Conservation (phyloP, 2,888 invertebrate species). For the Folsomia candida region DNA sequence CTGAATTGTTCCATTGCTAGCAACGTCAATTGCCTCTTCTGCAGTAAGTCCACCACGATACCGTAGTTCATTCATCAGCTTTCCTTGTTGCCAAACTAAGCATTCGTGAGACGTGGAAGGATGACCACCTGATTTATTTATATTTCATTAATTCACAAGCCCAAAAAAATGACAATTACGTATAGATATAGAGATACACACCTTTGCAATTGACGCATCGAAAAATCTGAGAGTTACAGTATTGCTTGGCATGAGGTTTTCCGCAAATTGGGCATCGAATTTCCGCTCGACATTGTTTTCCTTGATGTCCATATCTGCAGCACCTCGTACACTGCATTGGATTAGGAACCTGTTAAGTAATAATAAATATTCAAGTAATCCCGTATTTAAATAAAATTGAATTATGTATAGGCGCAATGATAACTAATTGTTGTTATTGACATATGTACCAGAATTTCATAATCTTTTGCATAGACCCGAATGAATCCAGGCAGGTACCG, state of each 20-base stretch:
- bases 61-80: slow-evolving; percentile 41
- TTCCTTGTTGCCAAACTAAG: slow-evolving; percentile 41
- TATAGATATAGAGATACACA: too few species aligned
- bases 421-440: too few species aligned
- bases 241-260: slow-evolving; percentile 29
- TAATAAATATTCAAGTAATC: too few species aligned
- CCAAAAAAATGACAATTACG: too few species aligned
- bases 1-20: slow-evolving; percentile 34
- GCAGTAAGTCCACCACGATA: slow-evolving; percentile 39
- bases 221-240: slow-evolving; percentile 27
- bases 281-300: slow-evolving; percentile 39
- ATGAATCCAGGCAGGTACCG: slow-evolving; percentile 30
- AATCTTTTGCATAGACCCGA: slow-evolving; percentile 30
- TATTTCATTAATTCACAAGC: too few species aligned
- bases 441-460: slow-evolving; percentile 39
- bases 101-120: slow-evolving; percentile 39
- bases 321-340: slow-evolving; percentile 44
- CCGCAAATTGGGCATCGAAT: slow-evolving; percentile 31
- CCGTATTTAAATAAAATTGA: too few species aligned
- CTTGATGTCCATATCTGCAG: slow-evolving; percentile 42
- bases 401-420: too few species aligned
- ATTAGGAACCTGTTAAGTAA: slow-evolving; percentile 33
- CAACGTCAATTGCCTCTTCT: slow-evolving; percentile 35
- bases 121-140: too few species aligned
- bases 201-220: slow-evolving; percentile 39